Percentiles rank a stretch among this genome's conserved stretches.
Evolutionary conservation across 2,113 vertebrate genomes (phyloP).

Genomic region (pig (Sus scrofa)): DNA sequence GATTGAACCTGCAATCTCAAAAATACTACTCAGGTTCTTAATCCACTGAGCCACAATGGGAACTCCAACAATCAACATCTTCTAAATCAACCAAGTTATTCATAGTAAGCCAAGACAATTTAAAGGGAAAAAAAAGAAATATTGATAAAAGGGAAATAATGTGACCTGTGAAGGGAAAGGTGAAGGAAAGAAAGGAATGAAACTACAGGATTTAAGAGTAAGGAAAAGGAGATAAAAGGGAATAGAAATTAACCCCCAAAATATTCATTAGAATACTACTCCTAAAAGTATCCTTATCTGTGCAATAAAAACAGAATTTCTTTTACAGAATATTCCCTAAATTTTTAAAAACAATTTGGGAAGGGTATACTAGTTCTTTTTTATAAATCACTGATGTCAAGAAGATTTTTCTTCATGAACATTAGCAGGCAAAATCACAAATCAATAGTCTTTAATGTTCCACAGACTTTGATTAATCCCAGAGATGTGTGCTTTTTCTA

Average conservation of each 20-base stretch:
- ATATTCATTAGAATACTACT: neutral
- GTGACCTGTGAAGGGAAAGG: neutral
- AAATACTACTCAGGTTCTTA: too few species aligned
- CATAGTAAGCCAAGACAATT: slow-evolving; percentile 2
- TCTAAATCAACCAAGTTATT: neutral
- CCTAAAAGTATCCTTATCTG: neutral
- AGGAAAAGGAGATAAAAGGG: slow-evolving; percentile 36
- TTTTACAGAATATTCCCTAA: neutral
- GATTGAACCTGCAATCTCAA: too few species aligned
- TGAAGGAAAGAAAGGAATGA: neutral
- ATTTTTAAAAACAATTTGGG: slow-evolving; percentile 2
- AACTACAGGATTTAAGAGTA: neutral
- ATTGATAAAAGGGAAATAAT: neutral
- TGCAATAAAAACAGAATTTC: neutral
- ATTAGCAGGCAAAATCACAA: neutral
- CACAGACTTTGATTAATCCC: neutral
- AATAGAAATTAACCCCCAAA: neutral
- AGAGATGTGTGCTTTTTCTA: neutral
- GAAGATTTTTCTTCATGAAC: slow-evolving; percentile 2
- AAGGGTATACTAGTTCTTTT: neutral
- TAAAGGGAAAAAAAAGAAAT: neutral
- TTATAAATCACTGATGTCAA: slow-evolving; percentile 30
- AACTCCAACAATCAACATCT: neutral
- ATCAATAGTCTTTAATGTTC: slow-evolving; percentile 24
- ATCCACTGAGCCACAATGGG: too few species aligned